Evolutionary conservation across 2,888 invertebrate species (phyloP), one percentile per base, ranked within the genome.

Genomic region (Orchestes rusci): DNA sequence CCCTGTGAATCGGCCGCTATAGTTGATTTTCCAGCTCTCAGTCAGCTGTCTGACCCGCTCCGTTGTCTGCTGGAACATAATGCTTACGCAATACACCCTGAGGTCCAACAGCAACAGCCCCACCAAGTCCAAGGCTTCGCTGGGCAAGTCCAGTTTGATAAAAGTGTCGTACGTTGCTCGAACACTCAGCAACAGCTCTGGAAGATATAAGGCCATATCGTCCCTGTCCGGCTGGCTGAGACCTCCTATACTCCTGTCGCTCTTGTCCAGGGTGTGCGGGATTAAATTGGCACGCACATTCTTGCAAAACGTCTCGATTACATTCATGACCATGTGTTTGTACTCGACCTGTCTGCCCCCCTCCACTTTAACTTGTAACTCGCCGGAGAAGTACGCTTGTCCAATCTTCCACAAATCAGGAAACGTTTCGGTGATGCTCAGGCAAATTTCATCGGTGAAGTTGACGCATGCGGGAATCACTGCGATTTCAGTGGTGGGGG

Each of bases 321-420:
- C 77, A 40, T 80, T 78, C 62, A 84, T 73, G 57, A 91, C 82
- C 78, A 90, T 88, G 59, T 82, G 80, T 82, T 86, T 59, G 30
- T 53, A 59, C 41, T 57, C 56, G 10, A 59, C 58, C 54, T 60
- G 87, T 39, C 85, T 76, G n/a, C 80, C 78, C 2, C 75, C 67
- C 62, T 82, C 82, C 8, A 80, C 75, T 52, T 84, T 80, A 16
- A 48, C 48, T 20, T 51, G 51, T 2, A 51, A 23, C 16, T 49
- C 52, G 3, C 52, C 90, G 3, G 85, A 84, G 67, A 95, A 94
- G 73, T 97, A 97, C 28, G 91, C 82, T 60, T 93, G 84, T 0
- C 96, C 95, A 1, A 99, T 77, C 63, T 92, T 88, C 95, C 95
- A 97, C 58, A 99, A 76, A 66, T 95, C 91, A 20, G 91, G 89